Conservation (phyloP, 2,113 vertebrate genomes). For the Mus musculus region DNA sequence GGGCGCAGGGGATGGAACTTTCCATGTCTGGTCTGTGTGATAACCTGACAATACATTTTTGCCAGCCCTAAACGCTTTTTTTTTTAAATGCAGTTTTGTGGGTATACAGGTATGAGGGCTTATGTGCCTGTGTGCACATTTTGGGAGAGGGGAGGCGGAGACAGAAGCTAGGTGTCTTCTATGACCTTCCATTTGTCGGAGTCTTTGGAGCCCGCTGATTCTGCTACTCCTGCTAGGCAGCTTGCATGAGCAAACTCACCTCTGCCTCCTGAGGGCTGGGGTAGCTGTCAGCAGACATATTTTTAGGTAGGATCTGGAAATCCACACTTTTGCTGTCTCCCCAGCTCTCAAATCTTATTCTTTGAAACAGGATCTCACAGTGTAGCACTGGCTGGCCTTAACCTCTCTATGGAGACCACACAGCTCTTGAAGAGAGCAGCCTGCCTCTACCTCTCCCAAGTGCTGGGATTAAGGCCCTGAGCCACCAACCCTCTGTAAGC, state of each 20-base stretch:
- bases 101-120: not conserved
- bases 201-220: not conserved
- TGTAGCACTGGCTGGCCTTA: not conserved
- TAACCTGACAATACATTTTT: not conserved
- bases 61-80: not conserved
- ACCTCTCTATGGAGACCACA: not conserved
- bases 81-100: not conserved
- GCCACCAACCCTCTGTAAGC: not conserved
- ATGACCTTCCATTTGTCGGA: not conserved
- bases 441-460: not conserved
- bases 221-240: not conserved
- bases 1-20: no score
- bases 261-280: not conserved
- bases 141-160: not conserved
- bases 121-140: not conserved
- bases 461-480: not conserved
- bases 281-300: not conserved
- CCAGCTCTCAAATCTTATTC: not conserved
- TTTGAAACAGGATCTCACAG: not conserved
- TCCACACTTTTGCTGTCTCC: not conserved
- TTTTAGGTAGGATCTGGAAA: not conserved
- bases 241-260: not conserved
- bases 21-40: not conserved
- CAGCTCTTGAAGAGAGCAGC: not conserved
- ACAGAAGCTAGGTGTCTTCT: not conserved